These are phyloP conservation scores for Colius striatus DNA, from an alignment of 2,113 vertebrate genomes.

Conservation along the genomic window DNA sequence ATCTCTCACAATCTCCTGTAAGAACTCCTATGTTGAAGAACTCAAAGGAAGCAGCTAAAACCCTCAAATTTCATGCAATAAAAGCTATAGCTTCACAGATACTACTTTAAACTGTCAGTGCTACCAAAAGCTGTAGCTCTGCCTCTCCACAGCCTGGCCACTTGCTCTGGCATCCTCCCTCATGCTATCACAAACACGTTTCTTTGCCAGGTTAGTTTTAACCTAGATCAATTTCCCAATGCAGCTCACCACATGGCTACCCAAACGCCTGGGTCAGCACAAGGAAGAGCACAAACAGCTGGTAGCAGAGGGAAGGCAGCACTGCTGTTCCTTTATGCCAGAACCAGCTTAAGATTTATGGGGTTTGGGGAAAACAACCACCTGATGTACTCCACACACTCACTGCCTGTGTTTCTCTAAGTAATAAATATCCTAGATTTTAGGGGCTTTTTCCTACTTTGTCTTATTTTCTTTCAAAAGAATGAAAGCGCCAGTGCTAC, in stretches of 20 bases:
- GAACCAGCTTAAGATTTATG: constrained; percentile 17
- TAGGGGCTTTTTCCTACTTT: neutral
- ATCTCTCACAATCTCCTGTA: neutral
- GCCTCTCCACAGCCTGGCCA: neutral
- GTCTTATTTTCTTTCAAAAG: neutral
- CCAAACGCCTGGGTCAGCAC: constrained; percentile 40
- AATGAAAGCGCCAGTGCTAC: neutral
- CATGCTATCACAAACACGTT: constrained; percentile 28
- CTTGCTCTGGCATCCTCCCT: constrained; percentile 37
- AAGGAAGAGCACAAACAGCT: constrained; percentile 48
- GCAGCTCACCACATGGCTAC: constrained; percentile 26
- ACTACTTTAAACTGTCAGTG: neutral
- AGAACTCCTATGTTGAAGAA: neutral
- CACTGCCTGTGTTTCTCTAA: neutral
- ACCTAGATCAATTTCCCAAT: constrained; percentile 38
- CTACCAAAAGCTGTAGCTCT: neutral
- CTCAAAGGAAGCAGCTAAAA: neutral
- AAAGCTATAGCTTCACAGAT: accelerated
- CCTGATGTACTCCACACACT: constrained; percentile 12
- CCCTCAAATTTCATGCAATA: neutral
- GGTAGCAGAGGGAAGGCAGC: neutral
- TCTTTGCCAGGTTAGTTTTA: constrained; percentile 38
- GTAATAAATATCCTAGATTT: neutral
- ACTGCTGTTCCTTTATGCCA: neutral
- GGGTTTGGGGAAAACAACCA: constrained; percentile 11